These are phyloP conservation scores for Scortum barcoo DNA, from an alignment of 2,113 vertebrate species.

Conservation along the genomic window DNA sequence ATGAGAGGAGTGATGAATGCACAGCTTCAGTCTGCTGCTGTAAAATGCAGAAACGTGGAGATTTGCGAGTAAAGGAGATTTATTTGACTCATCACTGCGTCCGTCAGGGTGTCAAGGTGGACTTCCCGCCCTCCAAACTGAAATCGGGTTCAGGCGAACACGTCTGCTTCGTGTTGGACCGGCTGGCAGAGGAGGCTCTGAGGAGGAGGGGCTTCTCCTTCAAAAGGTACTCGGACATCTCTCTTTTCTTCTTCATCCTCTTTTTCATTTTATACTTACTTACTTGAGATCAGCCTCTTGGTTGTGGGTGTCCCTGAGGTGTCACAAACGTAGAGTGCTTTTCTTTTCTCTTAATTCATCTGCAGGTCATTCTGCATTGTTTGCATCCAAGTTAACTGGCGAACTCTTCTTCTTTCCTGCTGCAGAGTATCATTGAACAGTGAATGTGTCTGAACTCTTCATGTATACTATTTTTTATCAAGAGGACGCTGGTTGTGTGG, in stretches of 20 bases:
- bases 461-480: not conserved
- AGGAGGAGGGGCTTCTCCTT: slow-evolving; percentile 89
- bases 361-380: too few species aligned
- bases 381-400: not conserved
- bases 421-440: not conserved
- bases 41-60: not conserved
- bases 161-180: slow-evolving; percentile 94
- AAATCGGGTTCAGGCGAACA: slow-evolving; percentile 94
- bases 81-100: not conserved
- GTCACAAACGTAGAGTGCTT: too few species aligned
- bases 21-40: not conserved
- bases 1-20: not conserved
- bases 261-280: not conserved
- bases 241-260: not conserved
- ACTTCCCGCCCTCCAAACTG: slow-evolving; percentile 97
- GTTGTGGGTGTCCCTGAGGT: too few species aligned
- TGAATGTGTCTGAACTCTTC: accelerated
- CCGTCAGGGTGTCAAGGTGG: slow-evolving; percentile 91
- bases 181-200: slow-evolving; percentile 93
- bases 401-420: not conserved
- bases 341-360: too few species aligned
- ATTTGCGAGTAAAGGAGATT: not conserved
- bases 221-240: slow-evolving; percentile 85
- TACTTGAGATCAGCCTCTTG: too few species aligned
- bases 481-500: not conserved